Conservation (phyloP, 2,797 vertebrate genomes). For the Salmo trutta region DNA sequence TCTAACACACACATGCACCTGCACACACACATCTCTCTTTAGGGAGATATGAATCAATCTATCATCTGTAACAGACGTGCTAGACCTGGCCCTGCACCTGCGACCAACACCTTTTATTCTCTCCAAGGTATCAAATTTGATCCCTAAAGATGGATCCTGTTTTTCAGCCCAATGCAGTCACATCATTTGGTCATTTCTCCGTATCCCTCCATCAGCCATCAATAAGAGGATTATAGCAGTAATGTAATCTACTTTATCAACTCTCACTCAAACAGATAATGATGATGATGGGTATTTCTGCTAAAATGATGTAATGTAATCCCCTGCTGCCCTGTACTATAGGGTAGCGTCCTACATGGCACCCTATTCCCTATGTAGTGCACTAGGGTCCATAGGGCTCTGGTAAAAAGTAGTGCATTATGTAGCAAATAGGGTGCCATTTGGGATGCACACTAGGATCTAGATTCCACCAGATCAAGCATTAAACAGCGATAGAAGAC, state of each 20-base stretch:
- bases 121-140: background rate
- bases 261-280: constrained; percentile 6
- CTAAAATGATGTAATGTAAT: constrained; percentile 42
- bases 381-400: no score
- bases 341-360: background rate
- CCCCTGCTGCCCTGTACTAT: constrained; percentile 4
- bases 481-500: no score
- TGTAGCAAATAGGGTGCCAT: no score
- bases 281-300: constrained; percentile 6
- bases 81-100: background rate
- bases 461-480: no score
- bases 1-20: background rate
- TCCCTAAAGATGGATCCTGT: background rate
- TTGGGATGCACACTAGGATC: no score
- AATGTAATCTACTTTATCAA: constrained; percentile 24
- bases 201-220: constrained; percentile 18
- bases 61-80: background rate
- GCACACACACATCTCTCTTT: background rate
- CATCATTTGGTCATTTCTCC: background rate
- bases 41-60: background rate
- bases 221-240: constrained; percentile 22
- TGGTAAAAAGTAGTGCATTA: no score
- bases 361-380: background rate
- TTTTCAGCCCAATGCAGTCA: constrained; percentile 1
- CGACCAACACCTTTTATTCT: background rate